Evolutionary conservation across 2,888 invertebrate genomes (phyloP).

Genomic region (Malacosoma neustria): DNA sequence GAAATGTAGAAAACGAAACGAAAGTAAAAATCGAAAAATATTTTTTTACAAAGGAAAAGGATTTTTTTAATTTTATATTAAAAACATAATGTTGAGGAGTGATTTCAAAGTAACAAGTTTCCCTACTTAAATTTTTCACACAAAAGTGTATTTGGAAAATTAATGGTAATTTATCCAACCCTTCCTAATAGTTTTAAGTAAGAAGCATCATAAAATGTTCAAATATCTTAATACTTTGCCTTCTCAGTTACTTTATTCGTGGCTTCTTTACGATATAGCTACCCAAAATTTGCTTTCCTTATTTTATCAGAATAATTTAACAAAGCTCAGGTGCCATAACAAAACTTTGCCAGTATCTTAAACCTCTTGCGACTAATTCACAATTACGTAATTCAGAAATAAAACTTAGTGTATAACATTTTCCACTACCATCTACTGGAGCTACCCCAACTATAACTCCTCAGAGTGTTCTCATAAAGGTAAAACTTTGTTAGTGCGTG

Average conservation of each 20-base stretch:
- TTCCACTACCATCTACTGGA: conserved; percentile 27
- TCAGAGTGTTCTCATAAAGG: conserved; percentile 43
- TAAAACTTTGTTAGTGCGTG: conserved; percentile 49
- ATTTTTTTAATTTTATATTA: too few species aligned
- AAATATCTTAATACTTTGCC: background rate
- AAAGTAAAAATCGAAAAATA: too few species aligned
- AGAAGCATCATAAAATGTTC: background rate
- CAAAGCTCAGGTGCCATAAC: background rate
- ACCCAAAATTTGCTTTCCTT: background rate
- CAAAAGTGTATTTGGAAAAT: background rate
- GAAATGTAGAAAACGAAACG: too few species aligned
- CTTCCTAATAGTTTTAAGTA: background rate
- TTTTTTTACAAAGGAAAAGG: too few species aligned
- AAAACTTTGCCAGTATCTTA: background rate
- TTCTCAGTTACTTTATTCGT: background rate
- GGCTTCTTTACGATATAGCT: background rate
- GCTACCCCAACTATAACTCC: conserved; percentile 34
- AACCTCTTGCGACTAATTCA: conserved; percentile 11
- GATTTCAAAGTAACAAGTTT: too few species aligned
- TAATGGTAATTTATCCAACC: background rate
- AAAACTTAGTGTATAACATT: conserved; percentile 29
- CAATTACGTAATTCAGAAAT: conserved; percentile 20
- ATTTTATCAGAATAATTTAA: background rate
- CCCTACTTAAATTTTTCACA: conserved; percentile 4
- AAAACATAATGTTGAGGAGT: too few species aligned